A percentile compares a stretch with the other conserved stretches of the same genome.
Conservation (phyloP, 2,888 invertebrate genomes). For the Ennomos fuscantarius region DNA sequence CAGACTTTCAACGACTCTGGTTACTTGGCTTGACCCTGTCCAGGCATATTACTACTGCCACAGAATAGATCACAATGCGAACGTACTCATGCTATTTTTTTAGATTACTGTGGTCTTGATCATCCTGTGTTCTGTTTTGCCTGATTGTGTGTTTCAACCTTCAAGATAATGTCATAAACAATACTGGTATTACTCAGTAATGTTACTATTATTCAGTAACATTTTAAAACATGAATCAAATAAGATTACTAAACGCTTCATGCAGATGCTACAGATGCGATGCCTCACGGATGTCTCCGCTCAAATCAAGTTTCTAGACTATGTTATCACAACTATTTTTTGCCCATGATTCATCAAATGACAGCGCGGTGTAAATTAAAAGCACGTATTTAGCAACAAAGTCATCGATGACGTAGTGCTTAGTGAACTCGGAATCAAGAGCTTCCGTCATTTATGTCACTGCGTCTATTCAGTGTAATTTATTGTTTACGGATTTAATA, state of each 20-base stretch:
- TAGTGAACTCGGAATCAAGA: slow-evolving; percentile 1
- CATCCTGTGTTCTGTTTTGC: neutral
- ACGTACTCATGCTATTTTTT: too few species aligned
- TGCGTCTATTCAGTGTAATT: slow-evolving; percentile 22
- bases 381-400: slow-evolving; percentile 29
- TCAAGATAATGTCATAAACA: neutral
- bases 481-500: slow-evolving; percentile 1
- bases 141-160: neutral
- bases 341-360: slow-evolving; percentile 21
- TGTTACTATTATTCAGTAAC: too few species aligned
- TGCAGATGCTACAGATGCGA: slow-evolving; percentile 1
- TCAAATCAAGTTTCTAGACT: slow-evolving; percentile 6
- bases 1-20: slow-evolving; percentile 12
- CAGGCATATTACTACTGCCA: neutral
- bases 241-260: neutral
- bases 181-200: too few species aligned
- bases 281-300: slow-evolving; percentile 6
- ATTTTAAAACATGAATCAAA: too few species aligned
- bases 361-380: slow-evolving; percentile 14
- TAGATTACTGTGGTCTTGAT: slow-evolving; percentile 3
- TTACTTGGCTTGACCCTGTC: slow-evolving; percentile 19
- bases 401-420: slow-evolving; percentile 46
- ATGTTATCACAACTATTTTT: slow-evolving; percentile 16
- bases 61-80: too few species aligned
- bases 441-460: slow-evolving; percentile 28